Evolutionary conservation across 2,888 invertebrate genomes (phyloP).

Genomic region (Kuschelorhynchus macadamiae): DNA sequence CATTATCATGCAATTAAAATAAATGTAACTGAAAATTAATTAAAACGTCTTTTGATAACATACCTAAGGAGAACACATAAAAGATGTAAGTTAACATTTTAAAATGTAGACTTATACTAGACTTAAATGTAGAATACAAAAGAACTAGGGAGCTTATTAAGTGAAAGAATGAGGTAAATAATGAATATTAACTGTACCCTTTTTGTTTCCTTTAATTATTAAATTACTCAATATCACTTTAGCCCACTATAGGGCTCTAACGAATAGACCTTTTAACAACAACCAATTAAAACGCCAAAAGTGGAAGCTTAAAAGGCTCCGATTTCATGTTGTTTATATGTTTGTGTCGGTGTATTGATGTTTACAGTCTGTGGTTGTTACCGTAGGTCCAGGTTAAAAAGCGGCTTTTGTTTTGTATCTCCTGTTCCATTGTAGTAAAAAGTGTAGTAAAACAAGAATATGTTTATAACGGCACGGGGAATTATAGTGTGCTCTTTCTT

Average conservation of each 20-base stretch:
- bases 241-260: not conserved
- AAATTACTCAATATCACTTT: not conserved
- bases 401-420: constrained; percentile 10
- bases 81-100: too few species aligned
- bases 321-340: constrained; percentile 18
- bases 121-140: too few species aligned
- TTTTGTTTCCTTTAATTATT: too few species aligned
- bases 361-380: constrained; percentile 14
- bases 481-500: not conserved
- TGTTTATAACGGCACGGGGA: constrained; percentile 1
- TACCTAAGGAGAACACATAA: too few species aligned
- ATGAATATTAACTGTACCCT: too few species aligned
- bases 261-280: not conserved
- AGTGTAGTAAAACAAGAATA: constrained; percentile 14
- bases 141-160: too few species aligned
- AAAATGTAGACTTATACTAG: too few species aligned
- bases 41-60: too few species aligned
- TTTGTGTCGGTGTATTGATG: constrained; percentile 6
- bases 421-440: constrained; percentile 22
- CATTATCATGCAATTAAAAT: too few species aligned
- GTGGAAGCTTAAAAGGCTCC: constrained; percentile 7
- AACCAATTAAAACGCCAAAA: not conserved
- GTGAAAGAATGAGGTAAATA: too few species aligned
- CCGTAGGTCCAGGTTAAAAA: constrained; percentile 10
- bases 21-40: too few species aligned